Base-by-base conservation (phyloP, 2,888 invertebrate genomes). In the Drosophila neotestacea region DNA sequence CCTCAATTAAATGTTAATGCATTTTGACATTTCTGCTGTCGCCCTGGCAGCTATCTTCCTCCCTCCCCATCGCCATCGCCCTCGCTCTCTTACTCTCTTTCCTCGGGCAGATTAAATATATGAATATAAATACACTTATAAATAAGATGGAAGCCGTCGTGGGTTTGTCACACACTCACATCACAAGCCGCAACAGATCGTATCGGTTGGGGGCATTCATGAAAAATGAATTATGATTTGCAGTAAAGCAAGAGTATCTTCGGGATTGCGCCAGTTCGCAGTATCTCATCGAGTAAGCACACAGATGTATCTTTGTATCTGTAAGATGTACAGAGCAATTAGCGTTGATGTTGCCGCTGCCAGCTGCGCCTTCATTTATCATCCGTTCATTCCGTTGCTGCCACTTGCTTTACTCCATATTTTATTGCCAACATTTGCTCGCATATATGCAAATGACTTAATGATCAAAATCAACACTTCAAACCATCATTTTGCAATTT, bases 1-100 rank as follows among this genome's bases (percentile, higher is more conserved):
- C 91, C 91, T 92, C 92, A 92, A 91, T 92, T 91, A 91, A 91
- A 92, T 92, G 91, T 91, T 92, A 92, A 92, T 92, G 91, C 91
- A 90, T 92, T 91, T 91, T 91, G 91, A 92, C 92, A 91, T 91
- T 89, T 91, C 85, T 91, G 81, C 77, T 72, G 81, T 71, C 79
- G 70, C 66, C 59, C 56, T 22, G 32, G 50, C 68, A 42, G 32
- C 56, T 36, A 11, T 7, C 30, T 28, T 28, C 9, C 47, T n/a
- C 28, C 27, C 16, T 32, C 46, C 22, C 46, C 22, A 27, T 11
- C 48, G 3, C 51, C 41, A 60, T 42, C 54, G 13, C 47, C 41
- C 34, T 6, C 28, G 22, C 36, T 11, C 36, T 9, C 52, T 34
- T 2, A 22, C 22, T 22, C 22, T 0, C 13, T 2, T 9, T 34